Conservation (phyloP, 2,113 vertebrate species). For the Hystrix cristata region DNA sequence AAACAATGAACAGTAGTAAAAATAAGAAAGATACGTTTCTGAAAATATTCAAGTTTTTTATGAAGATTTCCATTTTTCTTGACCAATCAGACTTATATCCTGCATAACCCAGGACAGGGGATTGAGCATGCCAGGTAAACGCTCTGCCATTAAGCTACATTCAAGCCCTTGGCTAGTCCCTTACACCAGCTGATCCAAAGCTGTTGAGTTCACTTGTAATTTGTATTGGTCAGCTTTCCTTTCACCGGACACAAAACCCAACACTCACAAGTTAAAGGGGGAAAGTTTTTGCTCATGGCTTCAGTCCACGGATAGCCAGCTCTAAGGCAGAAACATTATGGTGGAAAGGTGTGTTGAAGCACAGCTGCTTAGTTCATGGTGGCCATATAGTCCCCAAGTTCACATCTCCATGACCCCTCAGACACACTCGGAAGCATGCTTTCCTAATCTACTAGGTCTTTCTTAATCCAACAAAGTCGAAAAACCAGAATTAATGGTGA, state of each 20-base stretch:
- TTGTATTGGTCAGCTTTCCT: neutral
- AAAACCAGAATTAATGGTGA: neutral
- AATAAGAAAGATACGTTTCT: neutral
- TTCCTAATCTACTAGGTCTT: neutral
- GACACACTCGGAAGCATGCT: neutral
- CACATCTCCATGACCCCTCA: neutral
- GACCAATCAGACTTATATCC: neutral
- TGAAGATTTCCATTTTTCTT: neutral
- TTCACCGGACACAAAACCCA: neutral
- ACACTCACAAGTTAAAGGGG: neutral
- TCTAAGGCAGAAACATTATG: neutral
- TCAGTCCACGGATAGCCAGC: neutral
- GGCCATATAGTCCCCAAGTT: neutral
- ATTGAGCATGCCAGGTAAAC: neutral
- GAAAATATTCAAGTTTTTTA: neutral
- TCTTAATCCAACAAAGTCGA: neutral
- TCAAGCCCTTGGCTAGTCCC: neutral
- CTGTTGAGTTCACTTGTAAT: neutral
- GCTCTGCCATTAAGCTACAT: neutral
- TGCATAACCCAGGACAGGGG: neutral
- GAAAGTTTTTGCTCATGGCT: neutral
- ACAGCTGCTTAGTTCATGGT: neutral
- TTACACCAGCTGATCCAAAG: neutral
- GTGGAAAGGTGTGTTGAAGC: neutral
- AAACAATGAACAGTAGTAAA: neutral